Evolutionary conservation across 2,888 invertebrate species (phyloP), one percentile per base, ranked within the genome.

Genomic region (Eristalis tenax): DNA sequence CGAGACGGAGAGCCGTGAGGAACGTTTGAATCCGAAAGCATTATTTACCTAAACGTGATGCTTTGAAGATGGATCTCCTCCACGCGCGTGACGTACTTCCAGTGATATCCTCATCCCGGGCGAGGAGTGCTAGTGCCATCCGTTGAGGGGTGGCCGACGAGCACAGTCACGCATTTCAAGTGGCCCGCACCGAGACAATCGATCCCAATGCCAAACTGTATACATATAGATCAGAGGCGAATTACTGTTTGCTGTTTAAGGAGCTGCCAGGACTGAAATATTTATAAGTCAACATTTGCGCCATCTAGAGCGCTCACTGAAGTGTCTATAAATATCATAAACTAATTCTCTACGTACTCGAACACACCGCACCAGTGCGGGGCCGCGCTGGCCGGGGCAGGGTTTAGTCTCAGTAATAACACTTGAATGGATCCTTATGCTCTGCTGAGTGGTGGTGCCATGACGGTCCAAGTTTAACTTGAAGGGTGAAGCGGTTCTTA

Each of bases 391-490:
- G 83, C 78, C 78, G 23, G 75, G 59, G 57, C 77, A 38, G 66
- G 65, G 68, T 64, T 38, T 26, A 56, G 28, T 61, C 26, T 26
- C 50, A 43, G 61, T 50, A 77, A 63, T 68, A 77, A 75, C 79
- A 83, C 79, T 83, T 78, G 78, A 78, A 66, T 74, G 69, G 28
- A 69, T 65, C 69, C 75, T 83, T 79, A 79, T 79, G 83, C 69
- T 40, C 78, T 64, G 64, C 69, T 68, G 71, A 71, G 71, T 76
- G 66, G 50, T 50, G 50, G n/a, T 76, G 57, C 57, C 43, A 43
- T 56, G 63, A 35, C 32, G 66, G 35, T 80, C 73, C 73, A 18
- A 66, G 61, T 68, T 80, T 68, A 68, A 74, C 66, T 70, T 56
- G 66, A 35, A 57, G 71, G 63, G 50, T 71, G 65, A 73, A 71